Conservation (phyloP, 2,113 vertebrate species). For the cattle (Bos taurus) region DNA sequence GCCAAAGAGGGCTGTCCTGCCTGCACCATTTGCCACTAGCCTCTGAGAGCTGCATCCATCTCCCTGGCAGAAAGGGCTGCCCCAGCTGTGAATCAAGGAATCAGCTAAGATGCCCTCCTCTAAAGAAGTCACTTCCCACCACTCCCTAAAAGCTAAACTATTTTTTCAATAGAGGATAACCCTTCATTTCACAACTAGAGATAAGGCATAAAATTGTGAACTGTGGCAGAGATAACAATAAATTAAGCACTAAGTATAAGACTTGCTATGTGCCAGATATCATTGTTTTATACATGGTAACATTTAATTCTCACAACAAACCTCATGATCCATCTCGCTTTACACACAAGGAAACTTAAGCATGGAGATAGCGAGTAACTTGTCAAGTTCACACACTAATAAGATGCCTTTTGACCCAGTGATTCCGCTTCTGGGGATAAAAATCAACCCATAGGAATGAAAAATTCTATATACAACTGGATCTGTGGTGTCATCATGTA, state of each 20-base stretch:
- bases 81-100: background rate
- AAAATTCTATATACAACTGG: background rate
- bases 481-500: background rate
- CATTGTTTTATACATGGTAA: background rate
- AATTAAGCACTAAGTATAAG: background rate
- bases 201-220: background rate
- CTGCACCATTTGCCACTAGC: too few relatives aligned
- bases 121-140: background rate
- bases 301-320: background rate
- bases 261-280: background rate
- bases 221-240: background rate
- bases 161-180: background rate
- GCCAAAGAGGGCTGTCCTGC: background rate
- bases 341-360: background rate
- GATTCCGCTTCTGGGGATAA: background rate
- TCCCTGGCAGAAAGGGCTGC: background rate
- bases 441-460: background rate
- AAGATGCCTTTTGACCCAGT: background rate
- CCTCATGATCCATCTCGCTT: background rate
- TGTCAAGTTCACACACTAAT: background rate
- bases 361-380: background rate
- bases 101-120: background rate
- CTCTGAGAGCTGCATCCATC: background rate
- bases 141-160: background rate
- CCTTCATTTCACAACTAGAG: conserved; percentile 1